phyloP scores from a whole-genome alignment of 2,888 invertebrate genomes.

The Lysandra coridon region DNA sequence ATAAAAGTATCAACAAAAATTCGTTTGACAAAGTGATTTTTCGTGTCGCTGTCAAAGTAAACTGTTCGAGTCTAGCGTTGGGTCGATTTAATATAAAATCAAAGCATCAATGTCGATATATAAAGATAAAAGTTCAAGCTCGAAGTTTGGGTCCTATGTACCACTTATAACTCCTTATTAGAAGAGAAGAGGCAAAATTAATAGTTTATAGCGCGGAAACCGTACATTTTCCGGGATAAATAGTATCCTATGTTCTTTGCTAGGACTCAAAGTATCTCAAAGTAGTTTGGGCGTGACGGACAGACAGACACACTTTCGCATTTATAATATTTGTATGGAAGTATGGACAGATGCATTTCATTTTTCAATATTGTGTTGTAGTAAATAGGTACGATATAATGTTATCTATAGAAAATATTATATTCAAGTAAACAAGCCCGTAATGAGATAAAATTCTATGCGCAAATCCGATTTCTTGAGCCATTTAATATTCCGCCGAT shows the following conservation, averaged over 20 bases:
- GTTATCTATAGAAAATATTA: background rate
- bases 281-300: too few species aligned
- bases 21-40: slow-evolving; percentile 26
- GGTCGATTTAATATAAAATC: slow-evolving; percentile 19
- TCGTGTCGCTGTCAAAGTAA: slow-evolving; percentile 25
- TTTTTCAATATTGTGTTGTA: background rate
- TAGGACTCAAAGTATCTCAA: too few species aligned
- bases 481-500: background rate
- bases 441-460: background rate
- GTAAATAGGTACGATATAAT: background rate
- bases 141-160: background rate
- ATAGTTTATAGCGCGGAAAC: too few species aligned
- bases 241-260: too few species aligned
- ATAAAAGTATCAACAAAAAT: slow-evolving; percentile 20
- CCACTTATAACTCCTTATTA: too few species aligned
- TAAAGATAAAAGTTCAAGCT: background rate
- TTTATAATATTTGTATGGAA: too few species aligned
- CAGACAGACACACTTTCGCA: too few species aligned
- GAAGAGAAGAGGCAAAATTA: too few species aligned
- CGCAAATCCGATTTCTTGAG: background rate
- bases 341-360: too few species aligned
- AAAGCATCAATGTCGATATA: background rate
- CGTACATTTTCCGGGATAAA: too few species aligned
- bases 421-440: background rate
- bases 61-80: slow-evolving; percentile 14